phyloP scores from a whole-genome alignment of 2,797 vertebrate genomes.

The Gouania willdenowi region DNA sequence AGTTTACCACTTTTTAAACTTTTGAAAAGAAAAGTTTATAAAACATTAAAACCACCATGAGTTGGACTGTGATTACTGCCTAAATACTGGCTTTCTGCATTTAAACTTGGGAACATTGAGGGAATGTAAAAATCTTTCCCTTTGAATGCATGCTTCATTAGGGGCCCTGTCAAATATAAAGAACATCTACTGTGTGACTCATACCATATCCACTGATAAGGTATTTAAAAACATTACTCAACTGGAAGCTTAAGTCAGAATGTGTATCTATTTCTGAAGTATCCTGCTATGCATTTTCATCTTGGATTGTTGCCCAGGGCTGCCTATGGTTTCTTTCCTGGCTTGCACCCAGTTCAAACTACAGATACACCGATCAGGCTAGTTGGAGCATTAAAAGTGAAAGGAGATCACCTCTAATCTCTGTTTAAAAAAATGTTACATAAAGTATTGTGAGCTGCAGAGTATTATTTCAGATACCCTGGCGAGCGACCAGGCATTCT shows the following conservation, averaged over 20 bases:
- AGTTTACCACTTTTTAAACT: too few species aligned
- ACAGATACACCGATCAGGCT: constrained; percentile 45
- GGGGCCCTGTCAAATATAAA: background rate
- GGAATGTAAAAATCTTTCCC: background rate
- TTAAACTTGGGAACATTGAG: too few species aligned
- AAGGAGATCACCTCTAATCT: constrained; percentile 60
- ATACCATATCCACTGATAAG: constrained; percentile 1
- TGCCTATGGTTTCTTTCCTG: constrained; percentile 40
- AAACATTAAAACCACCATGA: too few species aligned
- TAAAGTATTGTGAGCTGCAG: constrained; percentile 48
- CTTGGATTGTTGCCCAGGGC: constrained; percentile 32
- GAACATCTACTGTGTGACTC: constrained; percentile 1
- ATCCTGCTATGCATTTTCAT: constrained; percentile 42
- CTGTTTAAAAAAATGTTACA: constrained; percentile 43
- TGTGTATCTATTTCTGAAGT: constrained; percentile 32
- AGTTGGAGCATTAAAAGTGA: constrained; percentile 46
- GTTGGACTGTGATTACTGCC: too few species aligned
- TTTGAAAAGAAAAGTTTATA: too few species aligned
- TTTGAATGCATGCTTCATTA: background rate
- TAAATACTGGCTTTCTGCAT: too few species aligned
- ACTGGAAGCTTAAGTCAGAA: constrained; percentile 26
- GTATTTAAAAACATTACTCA: constrained; percentile 14
- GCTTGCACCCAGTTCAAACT: constrained; percentile 44
- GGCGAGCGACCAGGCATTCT: constrained; percentile 51
- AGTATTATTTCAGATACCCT: constrained; percentile 68